Evolutionary conservation across 2,797 vertebrate genomes (phyloP), one percentile per base, ranked within the genome.

Genomic region (Neomorphus geoffroyi): DNA sequence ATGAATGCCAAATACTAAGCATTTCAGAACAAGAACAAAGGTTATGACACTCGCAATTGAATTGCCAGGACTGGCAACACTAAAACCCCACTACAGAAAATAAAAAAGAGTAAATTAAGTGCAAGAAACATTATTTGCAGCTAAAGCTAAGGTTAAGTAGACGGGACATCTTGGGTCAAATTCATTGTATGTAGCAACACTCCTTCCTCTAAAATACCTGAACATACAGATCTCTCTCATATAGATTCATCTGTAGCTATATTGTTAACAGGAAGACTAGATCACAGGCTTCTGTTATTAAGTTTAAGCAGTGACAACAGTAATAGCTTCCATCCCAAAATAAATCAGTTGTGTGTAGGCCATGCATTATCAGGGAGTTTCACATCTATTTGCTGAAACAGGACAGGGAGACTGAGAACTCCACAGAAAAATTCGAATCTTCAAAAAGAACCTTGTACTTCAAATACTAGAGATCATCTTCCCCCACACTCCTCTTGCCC

Each of bases 11-110:
- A 77, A 93, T 64, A 64, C 35, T 64, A 56, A 80, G 80, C 53
- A 39, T 41, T 87, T 88, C 67, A 80, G 64, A 85, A 80, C 23
- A 91, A 91, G 39, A 51, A 32, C 11, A 41, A 66, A 64, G 28
- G n/a, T 73, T 46, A 24, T 18, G 35, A 86, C 35, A 48, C 5
- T 73, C 0, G 0, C 18, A 81, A 21, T 78, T 51, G 32, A 51
- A 13, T 62, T 58, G 33, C 39, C 71, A 80, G 28, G 28, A 90
- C 28, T 45, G 15, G 30, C 53, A 69, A 85, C 13, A 62, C 30
- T 39, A 18, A 75, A 92, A 74, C 1, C 1, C 12, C 54, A 41
- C 14, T 23, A n/a, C 14, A 45, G 69, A 74, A 86, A 71, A 74
- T n/a, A 86, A 84, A 72, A 46, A 54, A 7, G 0, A 69, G 33